Conservation (phyloP, 2,113 vertebrate genomes). For the Thomomys bottae region DNA sequence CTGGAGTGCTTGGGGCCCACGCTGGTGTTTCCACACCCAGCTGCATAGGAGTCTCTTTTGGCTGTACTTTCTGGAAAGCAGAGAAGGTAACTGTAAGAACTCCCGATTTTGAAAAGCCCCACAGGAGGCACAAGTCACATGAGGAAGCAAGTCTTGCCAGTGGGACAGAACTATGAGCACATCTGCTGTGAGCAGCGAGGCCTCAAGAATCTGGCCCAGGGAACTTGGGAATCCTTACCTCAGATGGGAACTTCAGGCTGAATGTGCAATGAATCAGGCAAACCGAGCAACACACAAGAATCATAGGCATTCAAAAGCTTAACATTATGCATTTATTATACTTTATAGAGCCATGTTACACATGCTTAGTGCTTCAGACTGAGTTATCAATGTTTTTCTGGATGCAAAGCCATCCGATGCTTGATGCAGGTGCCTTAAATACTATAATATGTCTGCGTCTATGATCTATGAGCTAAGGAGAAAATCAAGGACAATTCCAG, state of each 20-base stretch:
- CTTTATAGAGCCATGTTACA: constrained; percentile 79
- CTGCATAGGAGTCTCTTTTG: neutral
- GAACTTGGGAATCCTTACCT: neutral
- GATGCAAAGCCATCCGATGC: constrained; percentile 81
- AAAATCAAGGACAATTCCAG: constrained; percentile 78
- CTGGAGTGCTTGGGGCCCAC: neutral
- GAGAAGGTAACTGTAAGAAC: neutral
- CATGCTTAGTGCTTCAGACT: constrained; percentile 79
- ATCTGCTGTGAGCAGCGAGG: neutral
- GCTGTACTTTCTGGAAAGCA: neutral
- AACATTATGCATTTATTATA: constrained; percentile 79
- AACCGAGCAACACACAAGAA: constrained; percentile 48
- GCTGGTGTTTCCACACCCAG: neutral
- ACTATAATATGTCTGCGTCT: constrained; percentile 76
- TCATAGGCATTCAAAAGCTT: constrained; percentile 68
- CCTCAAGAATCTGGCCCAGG: neutral
- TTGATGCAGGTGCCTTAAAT: constrained; percentile 79
- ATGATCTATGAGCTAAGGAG: constrained; percentile 81
- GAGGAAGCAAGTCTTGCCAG: neutral
- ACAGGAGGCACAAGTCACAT: neutral
- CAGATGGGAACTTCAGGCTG: neutral
- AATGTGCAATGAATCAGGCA: fast-evolving
- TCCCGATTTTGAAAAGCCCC: neutral
- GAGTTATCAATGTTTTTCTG: constrained; percentile 76
- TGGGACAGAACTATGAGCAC: neutral